Evolutionary conservation across 2,113 vertebrate genomes (phyloP).

Genomic region (Callipepla californica): DNA sequence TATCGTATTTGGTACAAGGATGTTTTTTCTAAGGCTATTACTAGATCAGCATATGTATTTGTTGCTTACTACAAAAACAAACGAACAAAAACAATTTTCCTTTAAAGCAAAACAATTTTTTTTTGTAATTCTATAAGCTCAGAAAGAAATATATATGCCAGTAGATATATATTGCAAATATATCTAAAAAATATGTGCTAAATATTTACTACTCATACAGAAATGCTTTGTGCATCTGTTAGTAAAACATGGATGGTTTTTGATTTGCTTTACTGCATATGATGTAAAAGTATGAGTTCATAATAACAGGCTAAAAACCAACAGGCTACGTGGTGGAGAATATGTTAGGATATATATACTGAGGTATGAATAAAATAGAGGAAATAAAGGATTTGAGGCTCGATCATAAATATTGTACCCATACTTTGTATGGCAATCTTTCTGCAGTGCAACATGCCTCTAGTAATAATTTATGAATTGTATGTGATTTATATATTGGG

Average conservation of each 20-base stretch:
- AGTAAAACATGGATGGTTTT: background rate
- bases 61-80: conserved; percentile 15
- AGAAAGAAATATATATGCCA: background rate
- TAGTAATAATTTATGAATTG: background rate
- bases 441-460: background rate
- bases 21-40: background rate
- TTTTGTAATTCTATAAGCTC: background rate
- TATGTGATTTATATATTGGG: background rate
- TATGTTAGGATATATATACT: rapidly evolving
- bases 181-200: background rate
- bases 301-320: background rate
- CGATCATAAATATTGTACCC: background rate
- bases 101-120: background rate
- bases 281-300: background rate
- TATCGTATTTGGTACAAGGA: background rate
- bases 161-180: background rate
- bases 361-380: background rate
- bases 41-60: background rate
- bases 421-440: background rate
- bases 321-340: background rate
- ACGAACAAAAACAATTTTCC: background rate
- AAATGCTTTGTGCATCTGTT: background rate
- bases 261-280: background rate
- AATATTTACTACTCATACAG: background rate
- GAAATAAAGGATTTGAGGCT: background rate